A percentile compares a stretch with the other conserved stretches of the same genome.
phyloP scores from a whole-genome alignment of 2,113 vertebrate species.

The Notechis scutatus region DNA sequence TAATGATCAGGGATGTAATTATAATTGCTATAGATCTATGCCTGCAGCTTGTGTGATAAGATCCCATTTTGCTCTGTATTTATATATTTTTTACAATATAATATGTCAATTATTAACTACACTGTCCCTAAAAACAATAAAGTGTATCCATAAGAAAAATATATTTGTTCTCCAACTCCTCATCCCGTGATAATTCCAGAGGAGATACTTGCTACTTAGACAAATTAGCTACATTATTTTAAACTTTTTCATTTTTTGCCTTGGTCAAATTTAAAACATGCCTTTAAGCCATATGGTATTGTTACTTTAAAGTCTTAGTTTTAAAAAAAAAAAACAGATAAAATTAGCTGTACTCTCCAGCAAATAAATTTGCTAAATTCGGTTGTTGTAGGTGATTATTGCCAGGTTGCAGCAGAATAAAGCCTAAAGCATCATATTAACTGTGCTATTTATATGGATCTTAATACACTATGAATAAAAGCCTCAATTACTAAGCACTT shows the following conservation, averaged over 20 bases:
- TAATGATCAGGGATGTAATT: not conserved
- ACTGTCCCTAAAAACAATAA: not conserved
- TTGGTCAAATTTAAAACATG: conserved; percentile 44
- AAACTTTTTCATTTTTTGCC: conserved; percentile 30
- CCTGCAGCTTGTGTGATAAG: not conserved
- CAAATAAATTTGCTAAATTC: conserved; percentile 55
- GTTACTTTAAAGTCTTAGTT: conserved; percentile 43
- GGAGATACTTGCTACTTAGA: not conserved
- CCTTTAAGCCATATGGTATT: conserved; percentile 48
- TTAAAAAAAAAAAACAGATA: conserved; percentile 40
- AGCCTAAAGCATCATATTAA: conserved; percentile 70
- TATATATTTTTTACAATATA: not conserved
- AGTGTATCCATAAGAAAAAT: not conserved
- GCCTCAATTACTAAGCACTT: conserved; percentile 74
- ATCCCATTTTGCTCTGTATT: not conserved
- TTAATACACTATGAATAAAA: conserved; percentile 72
- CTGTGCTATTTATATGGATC: conserved; percentile 61
- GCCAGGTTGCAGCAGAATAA: conserved; percentile 61
- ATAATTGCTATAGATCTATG: not conserved
- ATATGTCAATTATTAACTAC: not conserved
- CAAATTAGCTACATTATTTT: conserved; percentile 24
- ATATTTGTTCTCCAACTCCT: not conserved
- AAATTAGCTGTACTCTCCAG: conserved; percentile 46
- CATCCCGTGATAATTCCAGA: not conserved
- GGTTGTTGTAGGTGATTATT: conserved; percentile 60